phyloP scores from a whole-genome alignment of 2,888 invertebrate species.

The Steinernema carpocapsae region DNA sequence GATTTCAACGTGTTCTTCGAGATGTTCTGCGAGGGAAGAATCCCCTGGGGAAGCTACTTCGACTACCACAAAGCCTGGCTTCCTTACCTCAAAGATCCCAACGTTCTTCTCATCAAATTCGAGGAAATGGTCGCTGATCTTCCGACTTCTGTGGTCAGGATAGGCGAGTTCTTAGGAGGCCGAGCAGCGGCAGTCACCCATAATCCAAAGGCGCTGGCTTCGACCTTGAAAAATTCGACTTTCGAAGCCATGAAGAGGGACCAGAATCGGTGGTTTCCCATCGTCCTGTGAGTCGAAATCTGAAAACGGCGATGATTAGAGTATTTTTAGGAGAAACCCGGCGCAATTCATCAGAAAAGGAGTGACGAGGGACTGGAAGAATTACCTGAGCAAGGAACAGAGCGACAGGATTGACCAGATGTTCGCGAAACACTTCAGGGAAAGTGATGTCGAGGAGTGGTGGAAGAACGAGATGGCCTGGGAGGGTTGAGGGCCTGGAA shows the following conservation, averaged over 20 bases:
- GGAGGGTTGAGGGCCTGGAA: no score
- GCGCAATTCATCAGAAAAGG: slow-evolving; percentile 59
- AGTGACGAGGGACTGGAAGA: slow-evolving; percentile 58
- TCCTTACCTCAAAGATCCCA: slow-evolving; percentile 48
- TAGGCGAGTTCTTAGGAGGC: slow-evolving; percentile 56
- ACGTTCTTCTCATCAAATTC: slow-evolving; percentile 54
- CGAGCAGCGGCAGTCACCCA: slow-evolving; percentile 45
- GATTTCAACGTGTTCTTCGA: slow-evolving; percentile 53
- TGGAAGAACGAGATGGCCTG: background rate
- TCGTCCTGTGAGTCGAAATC: slow-evolving; percentile 29
- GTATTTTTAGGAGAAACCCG: background rate
- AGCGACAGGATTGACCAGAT: slow-evolving; percentile 50
- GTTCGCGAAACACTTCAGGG: slow-evolving; percentile 2
- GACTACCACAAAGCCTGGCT: slow-evolving; percentile 50
- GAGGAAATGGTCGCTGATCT: slow-evolving; percentile 49
- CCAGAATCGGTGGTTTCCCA: slow-evolving; percentile 59
- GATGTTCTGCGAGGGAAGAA: slow-evolving; percentile 43
- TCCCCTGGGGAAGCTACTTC: slow-evolving; percentile 56
- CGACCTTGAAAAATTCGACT: slow-evolving; percentile 48
- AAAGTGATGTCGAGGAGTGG: background rate
- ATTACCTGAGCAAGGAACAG: slow-evolving; percentile 53
- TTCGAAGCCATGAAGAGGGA: slow-evolving; percentile 59
- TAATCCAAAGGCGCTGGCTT: slow-evolving; percentile 41
- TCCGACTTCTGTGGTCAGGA: slow-evolving; percentile 36
- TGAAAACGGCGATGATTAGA: background rate